A percentile compares a stretch with the other conserved stretches of the same genome.
phyloP scores from a whole-genome alignment of 2,888 invertebrate genomes.

The Heliconius cydno region DNA sequence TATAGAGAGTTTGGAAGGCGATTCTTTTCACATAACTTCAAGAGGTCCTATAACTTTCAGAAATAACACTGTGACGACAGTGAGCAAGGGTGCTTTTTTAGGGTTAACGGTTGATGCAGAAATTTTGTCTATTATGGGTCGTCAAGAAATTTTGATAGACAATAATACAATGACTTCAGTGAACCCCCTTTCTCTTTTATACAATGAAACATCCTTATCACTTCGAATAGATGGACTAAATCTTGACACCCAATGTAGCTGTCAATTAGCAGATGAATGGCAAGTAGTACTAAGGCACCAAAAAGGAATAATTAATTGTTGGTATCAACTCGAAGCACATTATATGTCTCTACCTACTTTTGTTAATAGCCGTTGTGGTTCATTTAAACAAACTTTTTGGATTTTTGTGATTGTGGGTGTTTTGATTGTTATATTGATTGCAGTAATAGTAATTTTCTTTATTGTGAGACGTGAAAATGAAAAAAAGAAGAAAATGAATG shows the following conservation, averaged over 20 bases:
- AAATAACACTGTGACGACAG: constrained; percentile 84
- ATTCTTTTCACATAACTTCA: constrained; percentile 85
- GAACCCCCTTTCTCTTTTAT: constrained; percentile 82
- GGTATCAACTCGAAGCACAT: constrained; percentile 71
- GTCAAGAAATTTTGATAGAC: constrained; percentile 84
- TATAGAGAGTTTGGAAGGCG: constrained; percentile 85
- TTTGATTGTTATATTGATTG: constrained; percentile 71
- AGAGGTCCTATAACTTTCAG: constrained; percentile 86
- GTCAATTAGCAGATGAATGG: constrained; percentile 74
- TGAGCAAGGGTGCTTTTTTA: constrained; percentile 85
- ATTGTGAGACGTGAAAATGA: constrained; percentile 79
- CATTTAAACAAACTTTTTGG: constrained; percentile 76
- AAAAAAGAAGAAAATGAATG: constrained; percentile 84
- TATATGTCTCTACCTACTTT: constrained; percentile 72
- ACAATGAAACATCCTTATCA: constrained; percentile 82
- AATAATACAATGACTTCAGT: constrained; percentile 85
- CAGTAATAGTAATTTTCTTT: constrained; percentile 77
- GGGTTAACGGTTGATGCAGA: constrained; percentile 82
- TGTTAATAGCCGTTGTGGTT: constrained; percentile 71
- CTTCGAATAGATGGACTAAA: constrained; percentile 84
- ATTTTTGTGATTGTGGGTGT: constrained; percentile 77
- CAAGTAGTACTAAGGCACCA: constrained; percentile 65
- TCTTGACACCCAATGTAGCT: constrained; percentile 84
- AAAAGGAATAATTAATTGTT: constrained; percentile 70
- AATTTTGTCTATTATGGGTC: constrained; percentile 68